Conservation (phyloP, 1,140 invertebrate species). For the Gerris buenoi region DNA sequence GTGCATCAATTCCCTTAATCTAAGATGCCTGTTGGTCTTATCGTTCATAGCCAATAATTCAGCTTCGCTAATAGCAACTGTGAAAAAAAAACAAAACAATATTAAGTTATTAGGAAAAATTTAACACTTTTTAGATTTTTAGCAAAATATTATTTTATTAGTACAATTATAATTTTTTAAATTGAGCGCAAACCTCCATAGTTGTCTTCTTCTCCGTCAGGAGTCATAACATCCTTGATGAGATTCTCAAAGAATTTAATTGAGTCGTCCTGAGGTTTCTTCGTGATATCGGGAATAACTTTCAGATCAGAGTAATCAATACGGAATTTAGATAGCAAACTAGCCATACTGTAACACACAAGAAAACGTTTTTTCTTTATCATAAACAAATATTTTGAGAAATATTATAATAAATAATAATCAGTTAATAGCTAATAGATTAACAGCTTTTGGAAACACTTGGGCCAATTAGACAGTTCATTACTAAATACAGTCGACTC, state of each 20-base stretch:
- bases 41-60: constrained; percentile 72
- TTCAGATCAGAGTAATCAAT: constrained; percentile 89
- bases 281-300: constrained; percentile 73
- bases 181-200: too few species aligned
- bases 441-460: too few species aligned
- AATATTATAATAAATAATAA: too few species aligned
- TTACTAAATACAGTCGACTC: too few species aligned
- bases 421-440: too few species aligned
- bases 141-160: too few species aligned
- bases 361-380: too few species aligned
- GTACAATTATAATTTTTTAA: too few species aligned
- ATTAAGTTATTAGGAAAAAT: too few species aligned
- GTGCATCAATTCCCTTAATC: constrained; percentile 69
- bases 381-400: too few species aligned
- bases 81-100: constrained; percentile 21
- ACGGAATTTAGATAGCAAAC: constrained; percentile 84
- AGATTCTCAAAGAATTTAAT: constrained; percentile 67
- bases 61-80: constrained; percentile 58
- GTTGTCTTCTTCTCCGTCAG: constrained; percentile 14
- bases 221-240: constrained; percentile 31
- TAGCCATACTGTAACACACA: constrained; percentile 64
- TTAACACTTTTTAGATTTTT: not conserved
- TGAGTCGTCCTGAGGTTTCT: constrained; percentile 49
- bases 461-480: too few species aligned
- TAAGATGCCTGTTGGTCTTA: constrained; percentile 79